Evolutionary conservation across 2,113 vertebrate genomes (phyloP).

Genomic region (Pseudorectes ferrugineus): DNA sequence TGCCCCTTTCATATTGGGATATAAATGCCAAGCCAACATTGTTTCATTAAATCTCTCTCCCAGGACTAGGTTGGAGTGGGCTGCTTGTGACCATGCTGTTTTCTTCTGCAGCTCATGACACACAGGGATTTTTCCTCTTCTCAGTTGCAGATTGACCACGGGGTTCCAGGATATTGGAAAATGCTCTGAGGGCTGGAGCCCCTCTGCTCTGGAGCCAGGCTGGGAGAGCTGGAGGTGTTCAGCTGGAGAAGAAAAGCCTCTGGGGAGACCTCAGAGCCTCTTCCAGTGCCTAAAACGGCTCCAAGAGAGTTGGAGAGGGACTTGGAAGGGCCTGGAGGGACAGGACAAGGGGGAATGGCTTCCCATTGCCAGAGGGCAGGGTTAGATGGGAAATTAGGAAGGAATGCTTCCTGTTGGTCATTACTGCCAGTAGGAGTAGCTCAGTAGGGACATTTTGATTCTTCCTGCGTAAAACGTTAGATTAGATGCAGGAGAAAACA

Average conservation of each 20-base stretch:
- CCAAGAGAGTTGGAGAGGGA: not conserved
- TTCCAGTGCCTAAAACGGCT: not conserved
- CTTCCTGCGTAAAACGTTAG: not conserved
- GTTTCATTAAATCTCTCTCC: not conserved
- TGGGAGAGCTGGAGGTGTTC: not conserved
- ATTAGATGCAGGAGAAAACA: not conserved
- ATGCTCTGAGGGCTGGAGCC: rapidly evolving
- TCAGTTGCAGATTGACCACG: not conserved
- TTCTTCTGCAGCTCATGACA: not conserved
- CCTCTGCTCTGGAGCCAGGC: not conserved
- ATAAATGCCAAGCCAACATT: not conserved
- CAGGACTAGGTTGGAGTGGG: not conserved
- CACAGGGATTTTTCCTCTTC: not conserved
- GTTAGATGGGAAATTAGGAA: not conserved
- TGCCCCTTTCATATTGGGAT: not conserved
- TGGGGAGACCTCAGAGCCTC: not conserved
- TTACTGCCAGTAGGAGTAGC: not conserved
- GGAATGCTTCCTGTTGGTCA: not conserved
- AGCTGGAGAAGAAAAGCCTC: not conserved
- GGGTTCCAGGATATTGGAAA: not conserved
- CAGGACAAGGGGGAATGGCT: not conserved
- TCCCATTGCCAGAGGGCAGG: not conserved
- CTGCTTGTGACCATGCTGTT: not conserved
- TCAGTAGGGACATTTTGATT: not conserved
- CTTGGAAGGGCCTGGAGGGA: not conserved